Percentiles rank a stretch among this genome's conserved stretches.
phyloP scores from a whole-genome alignment of 2,113 vertebrate species.

The Microtus ochrogaster region DNA sequence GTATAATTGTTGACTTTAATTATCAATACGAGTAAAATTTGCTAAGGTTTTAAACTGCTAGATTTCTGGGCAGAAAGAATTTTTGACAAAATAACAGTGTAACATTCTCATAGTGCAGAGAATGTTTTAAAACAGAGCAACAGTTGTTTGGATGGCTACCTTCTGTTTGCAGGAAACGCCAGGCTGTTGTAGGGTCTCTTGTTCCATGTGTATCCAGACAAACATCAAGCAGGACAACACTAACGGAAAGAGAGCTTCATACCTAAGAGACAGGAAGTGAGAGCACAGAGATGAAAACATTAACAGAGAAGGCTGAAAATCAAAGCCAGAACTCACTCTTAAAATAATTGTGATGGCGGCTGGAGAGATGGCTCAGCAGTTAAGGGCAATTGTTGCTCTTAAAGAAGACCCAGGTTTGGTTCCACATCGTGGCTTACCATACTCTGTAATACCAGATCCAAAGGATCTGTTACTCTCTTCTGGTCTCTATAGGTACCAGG shows the following conservation, averaged over 20 bases:
- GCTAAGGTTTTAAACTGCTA: not conserved
- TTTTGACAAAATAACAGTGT: not conserved
- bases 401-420: not conserved
- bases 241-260: conserved; percentile 95
- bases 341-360: not conserved
- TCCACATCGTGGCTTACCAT: not conserved
- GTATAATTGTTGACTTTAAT: conserved; percentile 42
- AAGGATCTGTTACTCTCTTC: not conserved
- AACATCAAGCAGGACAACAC: conserved; percentile 94
- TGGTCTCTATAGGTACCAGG: not conserved
- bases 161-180: conserved; percentile 88
- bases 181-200: conserved; percentile 89
- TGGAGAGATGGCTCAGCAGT: not conserved
- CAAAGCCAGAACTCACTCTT: not conserved
- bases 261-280: conserved; percentile 81
- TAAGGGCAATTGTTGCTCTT: not conserved
- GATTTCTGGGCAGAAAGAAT: conserved; percentile 25
- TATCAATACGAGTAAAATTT: conserved; percentile 19
- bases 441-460: not conserved
- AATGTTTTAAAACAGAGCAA: conserved; percentile 20
- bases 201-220: conserved; percentile 95
- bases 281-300: not conserved
- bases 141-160: conserved; percentile 85
- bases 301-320: not conserved
- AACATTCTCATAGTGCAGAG: not conserved